Evolutionary conservation across 2,113 vertebrate genomes (phyloP).

Genomic region (Eretmodus cyanostictus): DNA sequence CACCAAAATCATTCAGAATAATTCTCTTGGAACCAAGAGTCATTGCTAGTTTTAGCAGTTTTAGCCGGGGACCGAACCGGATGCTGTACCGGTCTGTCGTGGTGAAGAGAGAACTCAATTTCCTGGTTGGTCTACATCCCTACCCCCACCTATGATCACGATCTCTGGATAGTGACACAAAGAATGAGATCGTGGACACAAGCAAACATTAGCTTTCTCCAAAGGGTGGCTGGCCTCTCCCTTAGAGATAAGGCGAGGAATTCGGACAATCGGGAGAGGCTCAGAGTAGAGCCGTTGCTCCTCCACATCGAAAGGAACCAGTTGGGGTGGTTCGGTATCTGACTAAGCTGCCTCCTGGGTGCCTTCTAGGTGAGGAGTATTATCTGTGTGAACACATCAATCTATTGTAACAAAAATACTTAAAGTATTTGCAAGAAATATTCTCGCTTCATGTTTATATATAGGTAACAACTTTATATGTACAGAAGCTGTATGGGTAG

Average conservation of each 20-base stretch:
- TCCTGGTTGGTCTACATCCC: not conserved
- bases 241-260: not conserved
- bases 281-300: not conserved
- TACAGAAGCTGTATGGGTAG: not conserved
- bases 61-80: accelerated
- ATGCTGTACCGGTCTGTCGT: not conserved
- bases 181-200: not conserved
- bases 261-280: accelerated
- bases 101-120: not conserved
- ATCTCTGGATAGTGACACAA: not conserved
- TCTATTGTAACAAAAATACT: not conserved
- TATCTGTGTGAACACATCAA: not conserved
- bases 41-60: not conserved
- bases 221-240: not conserved
- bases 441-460: not conserved
- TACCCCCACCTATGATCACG: not conserved
- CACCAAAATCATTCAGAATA: not conserved
- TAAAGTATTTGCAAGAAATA: not conserved
- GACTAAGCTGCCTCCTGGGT: not conserved
- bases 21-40: not conserved
- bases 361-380: not conserved
- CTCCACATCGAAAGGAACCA: not conserved
- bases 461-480: not conserved
- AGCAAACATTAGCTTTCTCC: not conserved
- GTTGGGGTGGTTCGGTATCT: not conserved